Evolutionary conservation across 2,797 vertebrate species (phyloP), one percentile per base, ranked within the genome.

Genomic region (Chelidonichthys spinosus): DNA sequence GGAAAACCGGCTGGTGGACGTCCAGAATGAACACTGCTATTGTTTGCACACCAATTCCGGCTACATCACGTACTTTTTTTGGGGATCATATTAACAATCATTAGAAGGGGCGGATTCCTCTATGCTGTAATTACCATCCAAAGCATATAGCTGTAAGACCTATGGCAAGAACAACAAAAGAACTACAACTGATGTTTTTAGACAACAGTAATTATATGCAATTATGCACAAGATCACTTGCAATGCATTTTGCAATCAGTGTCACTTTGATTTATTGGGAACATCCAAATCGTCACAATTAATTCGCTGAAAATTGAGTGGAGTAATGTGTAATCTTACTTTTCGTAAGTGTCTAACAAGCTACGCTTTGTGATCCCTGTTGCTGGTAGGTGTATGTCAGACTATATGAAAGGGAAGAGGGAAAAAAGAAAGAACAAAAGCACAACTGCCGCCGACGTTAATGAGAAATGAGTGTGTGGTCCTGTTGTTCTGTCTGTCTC

Each of bases 381-480:
- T 69, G 56, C 43, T 59, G 7, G 44, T 69, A 58, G 46, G 63
- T 82, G 44, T 60, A 40, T 80, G 59, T 78, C 63, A 69, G 61
- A 78, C 67, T 63, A 68, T 25, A 56, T 50, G 63, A 83, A 71
- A 55, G 13, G 25, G 17, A 44, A 39, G 25, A 25, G 25, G 25
- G n/a, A 43, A 37, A 49, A 42, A 61, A 50, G 47, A 43, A 46
- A 35, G 33, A 58, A 40, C 37, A 63, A 76, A 73, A 68, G 25
- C 60, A 25, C 13, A 11, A n/a, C 55, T 18, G 64, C 13, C 33
- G 44, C 60, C 74, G 79, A 83, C 76, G 72, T 56, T 85, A 75
- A 87, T 84, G 79, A 85, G 84, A 83, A 62, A 80, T 17, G 47
- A 86, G 76, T 87, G 74, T 85, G 85, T 82, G 76, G 82, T 84